These are phyloP conservation scores for Heliothis subflexa DNA, from an alignment of 1,140 invertebrate genomes.

Conservation along the genomic window DNA sequence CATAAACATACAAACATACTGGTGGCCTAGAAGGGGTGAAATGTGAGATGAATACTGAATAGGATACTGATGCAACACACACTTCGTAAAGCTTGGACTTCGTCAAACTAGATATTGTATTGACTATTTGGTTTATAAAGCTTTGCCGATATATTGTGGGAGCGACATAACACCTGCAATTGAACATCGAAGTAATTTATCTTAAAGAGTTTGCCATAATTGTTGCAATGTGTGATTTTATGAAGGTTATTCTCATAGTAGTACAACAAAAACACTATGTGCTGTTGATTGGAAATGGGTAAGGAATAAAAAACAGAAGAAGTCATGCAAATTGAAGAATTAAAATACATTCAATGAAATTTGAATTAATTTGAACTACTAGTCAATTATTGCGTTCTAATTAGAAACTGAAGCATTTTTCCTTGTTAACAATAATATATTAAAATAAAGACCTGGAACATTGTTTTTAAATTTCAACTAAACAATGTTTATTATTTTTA, in stretches of 20 bases:
- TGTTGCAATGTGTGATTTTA: conserved; percentile 2
- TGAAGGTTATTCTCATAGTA: conserved; percentile 11
- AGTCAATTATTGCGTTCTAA: not conserved
- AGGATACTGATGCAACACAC: not conserved
- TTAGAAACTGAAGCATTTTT: not conserved
- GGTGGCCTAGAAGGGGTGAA: conserved; percentile 43
- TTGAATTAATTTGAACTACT: not conserved
- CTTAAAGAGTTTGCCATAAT: not conserved
- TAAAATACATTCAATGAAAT: not conserved
- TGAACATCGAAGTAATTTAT: not conserved
- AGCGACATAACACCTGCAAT: conserved; percentile 19
- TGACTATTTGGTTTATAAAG: not conserved
- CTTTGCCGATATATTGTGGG: conserved; percentile 15
- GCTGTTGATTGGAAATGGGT: conserved; percentile 10
- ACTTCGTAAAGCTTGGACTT: not conserved
- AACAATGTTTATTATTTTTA: not conserved
- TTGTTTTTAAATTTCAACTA: not conserved
- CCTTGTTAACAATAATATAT: not conserved
- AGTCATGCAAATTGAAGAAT: not conserved
- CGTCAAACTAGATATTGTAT: not conserved
- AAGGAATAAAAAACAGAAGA: not conserved
- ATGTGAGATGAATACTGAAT: conserved; percentile 40
- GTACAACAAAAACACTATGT: not conserved
- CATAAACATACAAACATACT: conserved; percentile 40
- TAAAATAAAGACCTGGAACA: not conserved